These are phyloP conservation scores for Drosophila ustulata DNA, from an alignment of 2,888 invertebrate species.

Conservation along the genomic window DNA sequence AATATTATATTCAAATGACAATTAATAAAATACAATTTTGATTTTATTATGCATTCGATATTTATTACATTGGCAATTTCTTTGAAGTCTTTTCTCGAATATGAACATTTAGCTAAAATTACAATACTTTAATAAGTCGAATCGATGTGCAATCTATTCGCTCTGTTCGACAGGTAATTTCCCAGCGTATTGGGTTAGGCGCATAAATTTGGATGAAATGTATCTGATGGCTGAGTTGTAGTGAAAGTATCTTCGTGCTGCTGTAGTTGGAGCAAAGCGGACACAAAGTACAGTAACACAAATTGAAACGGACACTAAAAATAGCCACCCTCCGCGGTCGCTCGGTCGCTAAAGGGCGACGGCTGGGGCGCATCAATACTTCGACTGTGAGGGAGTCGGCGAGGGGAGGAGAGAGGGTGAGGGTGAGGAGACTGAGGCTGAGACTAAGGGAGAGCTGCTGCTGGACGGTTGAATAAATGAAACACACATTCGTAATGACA, in stretches of 20 bases:
- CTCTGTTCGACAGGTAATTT: neutral
- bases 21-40: too few relatives aligned
- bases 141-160: too few relatives aligned
- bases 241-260: slow-evolving; percentile 3
- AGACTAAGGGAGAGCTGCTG: neutral
- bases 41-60: too few relatives aligned
- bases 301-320: slow-evolving; percentile 82
- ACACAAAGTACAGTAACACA: slow-evolving; percentile 73
- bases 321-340: slow-evolving; percentile 78
- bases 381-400: neutral
- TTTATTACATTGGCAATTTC: too few relatives aligned
- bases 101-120: too few relatives aligned
- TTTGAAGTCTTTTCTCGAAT: too few relatives aligned
- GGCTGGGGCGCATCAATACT: slow-evolving; percentile 75
- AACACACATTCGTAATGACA: slow-evolving; percentile 68
- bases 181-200: neutral
- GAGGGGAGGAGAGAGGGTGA: slow-evolving; percentile 9
- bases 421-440: slow-evolving; percentile 3
- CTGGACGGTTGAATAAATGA: slow-evolving; percentile 69
- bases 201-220: neutral
- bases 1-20: too few relatives aligned
- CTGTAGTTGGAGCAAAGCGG: slow-evolving; percentile 34
- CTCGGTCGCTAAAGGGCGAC: slow-evolving; percentile 32
- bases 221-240: slow-evolving; percentile 7
- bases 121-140: too few relatives aligned